A percentile compares a stretch with the other conserved stretches of the same genome.
These are phyloP conservation scores for Hemichromis elongatus DNA, from an alignment of 2,113 vertebrate genomes.

Conservation along the genomic window DNA sequence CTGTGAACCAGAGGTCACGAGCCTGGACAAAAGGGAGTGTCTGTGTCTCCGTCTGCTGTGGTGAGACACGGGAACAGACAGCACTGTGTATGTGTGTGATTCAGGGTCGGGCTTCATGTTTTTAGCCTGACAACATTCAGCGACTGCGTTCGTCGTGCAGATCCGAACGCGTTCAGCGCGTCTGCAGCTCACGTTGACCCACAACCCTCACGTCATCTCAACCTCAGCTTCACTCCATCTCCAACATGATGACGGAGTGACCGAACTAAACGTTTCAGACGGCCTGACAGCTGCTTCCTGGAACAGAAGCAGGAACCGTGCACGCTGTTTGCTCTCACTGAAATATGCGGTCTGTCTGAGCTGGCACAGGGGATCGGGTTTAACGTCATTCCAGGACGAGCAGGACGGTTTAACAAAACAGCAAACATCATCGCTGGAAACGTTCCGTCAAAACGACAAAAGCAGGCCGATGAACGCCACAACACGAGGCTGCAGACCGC, in stretches of 20 bases:
- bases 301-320: not conserved
- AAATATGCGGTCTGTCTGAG: not conserved
- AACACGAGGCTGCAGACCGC: fast-evolving
- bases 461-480: not conserved
- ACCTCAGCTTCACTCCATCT: not conserved
- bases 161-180: not conserved
- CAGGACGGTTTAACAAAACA: not conserved
- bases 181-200: not conserved
- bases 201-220: not conserved
- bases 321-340: fast-evolving
- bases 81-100: not conserved
- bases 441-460: not conserved
- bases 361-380: not conserved
- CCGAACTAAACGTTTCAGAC: fast-evolving
- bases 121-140: not conserved
- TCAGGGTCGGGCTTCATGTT: not conserved
- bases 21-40: not conserved
- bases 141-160: fast-evolving
- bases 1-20: not conserved
- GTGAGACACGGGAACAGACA: not conserved
- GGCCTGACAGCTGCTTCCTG: not conserved
- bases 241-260: not conserved
- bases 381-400: not conserved
- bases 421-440: not conserved
- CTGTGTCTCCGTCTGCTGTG: not conserved